Evolutionary conservation across 2,113 vertebrate species (phyloP), one percentile per base, ranked within the genome.

Genomic region (Galemys pyrenaicus): DNA sequence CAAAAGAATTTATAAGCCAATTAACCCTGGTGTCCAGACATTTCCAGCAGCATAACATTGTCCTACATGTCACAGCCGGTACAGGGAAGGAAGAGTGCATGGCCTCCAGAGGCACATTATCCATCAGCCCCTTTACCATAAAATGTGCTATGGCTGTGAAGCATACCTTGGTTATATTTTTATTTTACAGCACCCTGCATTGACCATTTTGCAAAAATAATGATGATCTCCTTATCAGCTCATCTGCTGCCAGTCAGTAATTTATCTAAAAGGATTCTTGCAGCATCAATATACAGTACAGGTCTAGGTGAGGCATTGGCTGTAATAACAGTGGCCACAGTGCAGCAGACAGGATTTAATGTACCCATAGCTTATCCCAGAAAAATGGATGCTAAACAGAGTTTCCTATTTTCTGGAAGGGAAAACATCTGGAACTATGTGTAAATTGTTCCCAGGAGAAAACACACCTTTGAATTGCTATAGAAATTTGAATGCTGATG

Each of bases 1-100:
- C 93, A 84, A 92, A 92, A 78, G 62, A 95, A 96, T 96, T 91
- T 95, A 90, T 87, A 94, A 92, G 80, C 87, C 49, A 89, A 91
- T 95, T 96, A 97, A 84, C 89, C 80, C 56, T 46, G 62, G 58
- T 92, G 56, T 37, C 80, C 5, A 16, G 80, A 73, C 37, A 68
- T 13, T 75, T 81, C 65, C n/a, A 78, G n/a, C 54, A 87, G n/a
- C 67, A 74, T 49, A 67, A 89, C 56, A 39, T 64, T 82, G 80
- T 87, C 80, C 49, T 11, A 9, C 5, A 0, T 84, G 87, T 89
- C 89, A 84, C 20, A 80, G 70, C 64, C 22, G n/a, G 79, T 4
- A 0, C n/a, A 58, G 60, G 35, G 67, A 37, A 80, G 44, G 68
- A 65, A 82, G 39, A 77, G 37, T 65, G 44, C 70, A n/a, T 4